Evolutionary conservation across 1,140 invertebrate genomes (phyloP), one percentile per base, ranked within the genome.

Genomic region (Drosophila mauritiana): DNA sequence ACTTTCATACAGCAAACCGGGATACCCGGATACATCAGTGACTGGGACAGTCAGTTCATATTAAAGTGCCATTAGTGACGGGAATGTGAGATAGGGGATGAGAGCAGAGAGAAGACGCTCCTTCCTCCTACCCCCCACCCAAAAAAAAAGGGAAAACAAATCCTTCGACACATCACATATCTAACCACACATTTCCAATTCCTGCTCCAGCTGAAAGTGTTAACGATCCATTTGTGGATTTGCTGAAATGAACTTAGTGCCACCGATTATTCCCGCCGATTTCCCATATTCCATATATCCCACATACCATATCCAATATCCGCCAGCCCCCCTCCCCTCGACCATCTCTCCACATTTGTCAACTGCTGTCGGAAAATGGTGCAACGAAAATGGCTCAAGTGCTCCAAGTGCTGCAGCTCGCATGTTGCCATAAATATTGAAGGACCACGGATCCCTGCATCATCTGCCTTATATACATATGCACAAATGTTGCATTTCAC

Each of bases 51-150:
- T 61, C 45, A 80, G 78, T 77, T 77, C 63, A 79, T 80, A 80
- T 84, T 84, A 80, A 85, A 84, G 75, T 69, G 70, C 52, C 75
- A 75, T 84, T 69, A 79, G 59, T 74, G 57, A 25, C 15, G 8
- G 42, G 8, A 31, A 36, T 15, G 5, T 13, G 12, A 51, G 37
- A 45, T 36, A 39, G 13, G 48, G 48, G 11, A 39, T 17, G 36
- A 11, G 5, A 6, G 22, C 20, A 13, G 13, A 27, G 22, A 15
- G n/a, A n/a, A 11, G 3, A 8, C 3, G 25, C 13, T 0, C 3
- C 3, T 12, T 45, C 2, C 17, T 17, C 17, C 17, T 17, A 0
- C 17, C 7, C 4, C 12, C 43, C 25, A 1, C 27, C 13, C 7
- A 3, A 15, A 3, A 15, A 8, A 2, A 15, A 3, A 11, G 25